Evolutionary conservation across 1,140 invertebrate genomes (phyloP).

Genomic region (Vanessa tameamea): DNA sequence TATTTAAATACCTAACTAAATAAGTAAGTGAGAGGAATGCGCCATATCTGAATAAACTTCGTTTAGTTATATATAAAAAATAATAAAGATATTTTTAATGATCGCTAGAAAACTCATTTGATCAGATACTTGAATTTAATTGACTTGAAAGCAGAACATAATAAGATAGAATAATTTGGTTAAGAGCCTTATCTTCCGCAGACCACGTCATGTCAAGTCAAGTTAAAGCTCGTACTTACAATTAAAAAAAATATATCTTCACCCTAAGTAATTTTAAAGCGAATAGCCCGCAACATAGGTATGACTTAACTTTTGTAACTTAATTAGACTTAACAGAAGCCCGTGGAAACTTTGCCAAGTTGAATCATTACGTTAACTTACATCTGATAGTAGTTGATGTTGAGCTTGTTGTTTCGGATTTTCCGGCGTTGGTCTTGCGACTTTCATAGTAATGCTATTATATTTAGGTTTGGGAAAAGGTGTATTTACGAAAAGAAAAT

Average conservation of each 20-base stretch:
- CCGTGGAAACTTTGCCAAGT: conserved; percentile 9
- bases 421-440: neutral
- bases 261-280: neutral
- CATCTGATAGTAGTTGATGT: conserved; percentile 20
- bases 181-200: too few species aligned
- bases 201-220: too few species aligned
- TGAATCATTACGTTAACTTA: conserved; percentile 28
- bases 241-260: neutral
- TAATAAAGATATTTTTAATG: too few species aligned
- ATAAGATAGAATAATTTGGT: too few species aligned
- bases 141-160: too few species aligned
- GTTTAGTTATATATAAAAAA: too few species aligned
- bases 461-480: neutral
- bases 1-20: too few species aligned
- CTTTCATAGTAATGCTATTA: neutral
- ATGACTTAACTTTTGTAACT: conserved; percentile 22
- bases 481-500: neutral
- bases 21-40: too few species aligned
- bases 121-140: too few species aligned
- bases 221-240: too few species aligned
- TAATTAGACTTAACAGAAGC: conserved; percentile 12
- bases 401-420: neutral
- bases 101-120: too few species aligned
- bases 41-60: too few species aligned
- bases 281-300: conserved; percentile 15